These are phyloP conservation scores for Syngnathus rostellatus DNA, from an alignment of 2,797 vertebrate genomes.

Conservation along the genomic window DNA sequence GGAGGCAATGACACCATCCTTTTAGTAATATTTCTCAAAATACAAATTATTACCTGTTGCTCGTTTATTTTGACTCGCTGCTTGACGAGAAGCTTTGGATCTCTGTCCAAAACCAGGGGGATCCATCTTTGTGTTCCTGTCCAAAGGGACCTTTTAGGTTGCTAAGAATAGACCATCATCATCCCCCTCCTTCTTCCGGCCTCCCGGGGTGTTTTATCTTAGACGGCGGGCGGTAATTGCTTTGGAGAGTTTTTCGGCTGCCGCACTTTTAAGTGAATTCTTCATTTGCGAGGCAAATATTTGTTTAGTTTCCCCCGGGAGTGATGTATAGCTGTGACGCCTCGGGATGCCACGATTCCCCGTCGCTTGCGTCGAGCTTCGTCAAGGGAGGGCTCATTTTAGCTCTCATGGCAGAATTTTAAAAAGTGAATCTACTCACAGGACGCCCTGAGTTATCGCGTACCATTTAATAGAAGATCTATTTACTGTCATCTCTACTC, in stretches of 20 bases:
- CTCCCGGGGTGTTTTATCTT: slow-evolving; percentile 32
- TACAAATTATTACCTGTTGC: too few relatives aligned
- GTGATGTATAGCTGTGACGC: neutral
- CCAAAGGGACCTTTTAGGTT: slow-evolving; percentile 32
- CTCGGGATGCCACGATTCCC: neutral
- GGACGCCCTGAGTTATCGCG: too few relatives aligned
- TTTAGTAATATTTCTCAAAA: too few relatives aligned
- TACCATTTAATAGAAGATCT: too few relatives aligned
- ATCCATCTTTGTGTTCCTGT: slow-evolving; percentile 23
- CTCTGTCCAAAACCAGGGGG: slow-evolving; percentile 9
- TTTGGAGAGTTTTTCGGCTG: slow-evolving; percentile 43
- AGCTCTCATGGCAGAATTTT: too few relatives aligned
- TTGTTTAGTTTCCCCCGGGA: slow-evolving; percentile 14
- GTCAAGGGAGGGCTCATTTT: neutral
- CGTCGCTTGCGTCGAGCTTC: neutral
- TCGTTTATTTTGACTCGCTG: neutral
- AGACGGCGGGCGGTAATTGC: slow-evolving; percentile 53
- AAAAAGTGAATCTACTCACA: too few relatives aligned
- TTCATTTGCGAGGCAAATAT: slow-evolving; percentile 56
- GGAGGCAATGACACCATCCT: neutral
- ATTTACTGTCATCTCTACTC: neutral
- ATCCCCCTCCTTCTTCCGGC: neutral
- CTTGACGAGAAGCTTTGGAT: neutral
- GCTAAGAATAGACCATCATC: slow-evolving; percentile 49
- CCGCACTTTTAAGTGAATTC: slow-evolving; percentile 48